Evolutionary conservation across 2,797 vertebrate species (phyloP), one percentile per base, ranked within the genome.

Genomic region (Smutsia gigantea): DNA sequence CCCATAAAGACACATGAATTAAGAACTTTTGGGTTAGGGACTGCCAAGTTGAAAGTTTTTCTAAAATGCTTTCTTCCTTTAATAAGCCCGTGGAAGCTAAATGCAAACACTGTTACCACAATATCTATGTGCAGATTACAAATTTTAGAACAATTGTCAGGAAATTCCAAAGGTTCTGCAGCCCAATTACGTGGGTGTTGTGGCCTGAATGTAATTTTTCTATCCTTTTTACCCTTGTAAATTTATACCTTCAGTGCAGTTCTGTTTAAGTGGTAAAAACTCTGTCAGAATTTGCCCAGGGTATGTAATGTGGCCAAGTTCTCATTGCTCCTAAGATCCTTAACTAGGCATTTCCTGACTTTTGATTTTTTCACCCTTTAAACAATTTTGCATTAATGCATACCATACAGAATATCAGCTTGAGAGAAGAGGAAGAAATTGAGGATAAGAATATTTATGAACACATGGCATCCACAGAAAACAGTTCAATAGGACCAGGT

Each of bases 331-430:
- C 49, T 83, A 75, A 94, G 91, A 97, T 95, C 59, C 57, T 94
- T 88, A 96, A 90, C 55, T 86, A 94, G 93, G 75, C 37, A 95
- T 97, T 97, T 95, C 95, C 91, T 97, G 95, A 93, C 61, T 96
- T 94, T 93, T 77, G 81, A 83, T 74, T 96, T 92, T 46, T 90
- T 94, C 59, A 89, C 29, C 25, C 91, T 90, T 96, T 93, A 94
- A 97, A 93, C 53, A 72, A 79, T 72, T 85, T 83, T 69, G 6
- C 93, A 94, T 95, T 95, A 86, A 91, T 96, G 74, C 25, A 23
- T 34, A 85, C 81, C 95, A 94, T 91, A 55, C 72, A 96, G 69
- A 68, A 68, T 91, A 59, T 63, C 59, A 82, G 42, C 78, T 49
- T 91, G 57, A 91, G 69, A 92, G 82, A 74, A 71, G 39, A 92